Evolutionary conservation across 2,113 vertebrate genomes (phyloP).

Genomic region (Corythoichthys haematopterus): DNA sequence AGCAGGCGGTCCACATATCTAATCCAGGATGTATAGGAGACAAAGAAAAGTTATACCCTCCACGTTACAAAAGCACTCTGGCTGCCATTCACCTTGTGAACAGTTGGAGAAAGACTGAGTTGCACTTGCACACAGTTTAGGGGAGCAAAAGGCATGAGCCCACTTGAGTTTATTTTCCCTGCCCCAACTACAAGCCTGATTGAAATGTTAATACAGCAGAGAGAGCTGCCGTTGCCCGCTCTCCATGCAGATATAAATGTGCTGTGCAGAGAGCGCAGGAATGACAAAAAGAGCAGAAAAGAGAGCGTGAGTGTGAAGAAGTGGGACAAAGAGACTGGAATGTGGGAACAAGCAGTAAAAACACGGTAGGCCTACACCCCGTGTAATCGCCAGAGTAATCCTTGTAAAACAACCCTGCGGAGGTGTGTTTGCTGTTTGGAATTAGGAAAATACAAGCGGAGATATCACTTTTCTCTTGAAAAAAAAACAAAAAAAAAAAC

Average conservation of each 20-base stretch:
- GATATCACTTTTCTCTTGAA: not conserved
- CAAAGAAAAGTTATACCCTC: slow-evolving; percentile 64
- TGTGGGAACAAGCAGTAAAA: slow-evolving; percentile 63
- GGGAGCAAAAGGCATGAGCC: slow-evolving; percentile 54
- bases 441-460: slow-evolving; percentile 24
- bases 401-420: slow-evolving; percentile 57
- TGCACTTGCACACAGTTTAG: slow-evolving; percentile 56
- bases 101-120: no score
- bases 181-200: slow-evolving; percentile 52
- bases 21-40: slow-evolving; percentile 59
- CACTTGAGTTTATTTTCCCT: slow-evolving; percentile 60
- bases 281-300: slow-evolving; percentile 28
- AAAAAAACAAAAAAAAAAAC: not conserved
- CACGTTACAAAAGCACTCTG: slow-evolving; percentile 59
- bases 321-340: slow-evolving; percentile 47
- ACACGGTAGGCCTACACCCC: slow-evolving; percentile 10
- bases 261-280: slow-evolving; percentile 15
- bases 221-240: slow-evolving; percentile 33
- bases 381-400: slow-evolving; percentile 63
- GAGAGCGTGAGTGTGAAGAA: slow-evolving; percentile 29
- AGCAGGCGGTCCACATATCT: slow-evolving; percentile 46
- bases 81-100: slow-evolving; percentile 40
- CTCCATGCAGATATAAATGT: slow-evolving; percentile 44
- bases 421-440: slow-evolving; percentile 10
- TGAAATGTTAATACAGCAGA: slow-evolving; percentile 63